phyloP scores from a whole-genome alignment of 64 coral and sea anemone species.

The Montipora cactus region DNA sequence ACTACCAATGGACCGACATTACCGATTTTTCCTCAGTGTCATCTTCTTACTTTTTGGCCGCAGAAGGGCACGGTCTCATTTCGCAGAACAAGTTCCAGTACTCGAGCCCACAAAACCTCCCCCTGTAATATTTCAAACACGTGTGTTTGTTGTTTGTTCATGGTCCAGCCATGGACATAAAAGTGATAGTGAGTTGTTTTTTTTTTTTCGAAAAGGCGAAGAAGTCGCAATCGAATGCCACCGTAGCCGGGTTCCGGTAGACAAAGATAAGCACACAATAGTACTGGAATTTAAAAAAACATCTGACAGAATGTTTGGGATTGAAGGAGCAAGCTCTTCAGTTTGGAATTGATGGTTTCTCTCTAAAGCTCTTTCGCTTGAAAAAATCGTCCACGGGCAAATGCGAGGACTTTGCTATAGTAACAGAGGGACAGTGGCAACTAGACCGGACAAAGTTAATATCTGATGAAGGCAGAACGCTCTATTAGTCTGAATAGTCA shows the following conservation, averaged over 20 bases:
- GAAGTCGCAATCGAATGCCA: constrained; percentile 19
- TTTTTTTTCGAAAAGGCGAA: constrained; percentile 1
- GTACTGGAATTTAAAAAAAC: background rate
- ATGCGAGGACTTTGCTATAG: too few species aligned
- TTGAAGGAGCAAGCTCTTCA: constrained; percentile 13
- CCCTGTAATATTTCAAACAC: constrained; percentile 6
- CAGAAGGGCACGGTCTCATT: background rate
- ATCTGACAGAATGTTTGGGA: background rate
- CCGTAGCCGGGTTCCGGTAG: background rate
- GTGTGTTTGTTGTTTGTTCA: constrained; percentile 14
- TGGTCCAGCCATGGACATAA: constrained; percentile 4
- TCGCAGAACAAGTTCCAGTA: background rate
- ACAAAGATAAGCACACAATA: background rate
- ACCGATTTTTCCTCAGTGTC: background rate
- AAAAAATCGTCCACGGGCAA: too few species aligned
- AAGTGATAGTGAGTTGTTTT: background rate
- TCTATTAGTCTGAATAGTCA: background rate
- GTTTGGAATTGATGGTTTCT: background rate
- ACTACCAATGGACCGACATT: background rate
- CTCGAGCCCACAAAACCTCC: background rate
- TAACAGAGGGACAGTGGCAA: too few species aligned
- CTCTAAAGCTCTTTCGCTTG: background rate
- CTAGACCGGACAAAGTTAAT: too few species aligned
- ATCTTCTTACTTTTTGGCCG: background rate
- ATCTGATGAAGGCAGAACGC: too few species aligned